These are phyloP conservation scores for Epiperipatus broadwayi DNA, from an alignment of 2,888 invertebrate genomes.

Conservation along the genomic window DNA sequence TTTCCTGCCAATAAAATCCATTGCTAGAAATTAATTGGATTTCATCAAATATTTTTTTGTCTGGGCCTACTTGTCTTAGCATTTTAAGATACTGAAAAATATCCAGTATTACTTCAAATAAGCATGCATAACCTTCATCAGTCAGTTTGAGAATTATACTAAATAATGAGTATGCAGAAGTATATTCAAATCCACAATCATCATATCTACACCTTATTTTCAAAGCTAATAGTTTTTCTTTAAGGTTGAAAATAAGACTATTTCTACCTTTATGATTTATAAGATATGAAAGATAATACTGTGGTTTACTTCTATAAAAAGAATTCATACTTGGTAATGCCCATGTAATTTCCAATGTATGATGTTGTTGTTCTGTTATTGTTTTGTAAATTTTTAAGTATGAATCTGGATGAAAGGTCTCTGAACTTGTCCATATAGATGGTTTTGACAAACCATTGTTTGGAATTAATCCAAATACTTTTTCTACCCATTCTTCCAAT, in stretches of 20 bases:
- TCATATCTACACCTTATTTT: slow-evolving; percentile 23
- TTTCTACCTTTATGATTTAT: slow-evolving; percentile 70
- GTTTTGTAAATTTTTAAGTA: too few species aligned
- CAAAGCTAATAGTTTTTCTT: slow-evolving; percentile 32
- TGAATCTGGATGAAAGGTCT: too few species aligned
- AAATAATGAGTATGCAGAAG: slow-evolving; percentile 55
- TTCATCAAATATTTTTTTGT: slow-evolving; percentile 48
- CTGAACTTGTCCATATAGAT: too few species aligned
- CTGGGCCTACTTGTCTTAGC: slow-evolving; percentile 44
- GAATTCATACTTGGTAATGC: slow-evolving; percentile 40
- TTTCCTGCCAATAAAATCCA: slow-evolving; percentile 32
- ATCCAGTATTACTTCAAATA: slow-evolving; percentile 45
- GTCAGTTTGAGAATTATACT: slow-evolving; percentile 52
- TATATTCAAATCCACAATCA: slow-evolving; percentile 51
- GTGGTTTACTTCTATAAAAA: slow-evolving; percentile 53
- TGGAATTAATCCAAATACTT: slow-evolving; percentile 47
- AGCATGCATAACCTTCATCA: slow-evolving; percentile 48
- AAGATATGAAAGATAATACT: slow-evolving; percentile 54
- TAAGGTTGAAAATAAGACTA: slow-evolving; percentile 52
- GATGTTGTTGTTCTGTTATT: too few species aligned
- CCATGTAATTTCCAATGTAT: slow-evolving; percentile 45
- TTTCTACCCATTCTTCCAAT: slow-evolving; percentile 42
- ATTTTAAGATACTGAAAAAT: slow-evolving; percentile 60
- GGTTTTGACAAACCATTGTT: too few species aligned
- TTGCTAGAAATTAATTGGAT: slow-evolving; percentile 44